Percentiles rank a stretch among this genome's conserved stretches.
Conservation (phyloP, 2,113 vertebrate genomes). For the Otolemur garnettii region DNA sequence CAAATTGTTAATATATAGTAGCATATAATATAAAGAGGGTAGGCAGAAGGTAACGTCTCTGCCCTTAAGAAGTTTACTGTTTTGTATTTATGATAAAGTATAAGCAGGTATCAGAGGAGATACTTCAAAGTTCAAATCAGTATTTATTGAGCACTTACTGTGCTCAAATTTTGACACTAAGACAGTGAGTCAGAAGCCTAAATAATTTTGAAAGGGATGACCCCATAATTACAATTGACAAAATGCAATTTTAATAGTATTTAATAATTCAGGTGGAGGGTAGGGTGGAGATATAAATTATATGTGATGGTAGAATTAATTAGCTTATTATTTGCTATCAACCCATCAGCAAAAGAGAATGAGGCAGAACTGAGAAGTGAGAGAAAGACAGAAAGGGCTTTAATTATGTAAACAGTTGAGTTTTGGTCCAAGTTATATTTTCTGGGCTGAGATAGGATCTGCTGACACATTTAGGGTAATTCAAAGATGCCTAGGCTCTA, state of each 20-base stretch:
- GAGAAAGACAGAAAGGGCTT: background rate
- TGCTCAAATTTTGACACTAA: background rate
- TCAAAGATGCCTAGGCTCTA: background rate
- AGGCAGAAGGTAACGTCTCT: background rate
- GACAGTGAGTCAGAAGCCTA: constrained; percentile 21
- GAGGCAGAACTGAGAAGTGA: background rate
- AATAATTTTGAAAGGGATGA: background rate
- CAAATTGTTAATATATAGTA: background rate
- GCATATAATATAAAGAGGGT: background rate
- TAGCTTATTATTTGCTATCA: background rate
- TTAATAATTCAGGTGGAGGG: background rate
- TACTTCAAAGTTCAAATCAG: background rate
- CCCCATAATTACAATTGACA: background rate
- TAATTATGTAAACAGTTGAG: background rate
- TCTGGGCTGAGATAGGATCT: background rate
- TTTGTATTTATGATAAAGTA: constrained; percentile 1
- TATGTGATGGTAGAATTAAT: background rate
- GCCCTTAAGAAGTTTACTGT: background rate
- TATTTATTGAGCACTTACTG: background rate
- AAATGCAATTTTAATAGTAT: background rate
- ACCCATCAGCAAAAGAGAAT: background rate
- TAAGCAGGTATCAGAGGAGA: background rate
- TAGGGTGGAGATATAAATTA: background rate
- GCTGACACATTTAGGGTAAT: background rate
- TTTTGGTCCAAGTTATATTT: background rate